Evolutionary conservation across 2,113 vertebrate species (phyloP), one percentile per base, ranked within the genome.

Genomic region (Rallus limicola): DNA sequence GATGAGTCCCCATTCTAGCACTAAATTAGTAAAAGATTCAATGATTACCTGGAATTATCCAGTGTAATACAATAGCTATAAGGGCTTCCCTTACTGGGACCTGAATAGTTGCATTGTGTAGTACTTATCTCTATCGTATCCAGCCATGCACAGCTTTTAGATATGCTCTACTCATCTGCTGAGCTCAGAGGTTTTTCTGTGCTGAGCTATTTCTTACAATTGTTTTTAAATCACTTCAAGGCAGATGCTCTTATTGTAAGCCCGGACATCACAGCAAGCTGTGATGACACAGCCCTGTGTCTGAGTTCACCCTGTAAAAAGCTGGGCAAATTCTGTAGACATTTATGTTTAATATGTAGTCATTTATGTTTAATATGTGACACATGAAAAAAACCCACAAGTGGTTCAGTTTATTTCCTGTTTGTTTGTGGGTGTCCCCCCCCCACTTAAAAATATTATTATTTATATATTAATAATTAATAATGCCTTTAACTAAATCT

Each of bases 261-360:
- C 42, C 25, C 0, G 0, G 24, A 46, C 16, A n/a, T 8, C 1
- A 0, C 58, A 40, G 13, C 42, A 65, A 67, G 65, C 29, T 46
- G n/a, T 11, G n/a, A 36, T 26, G 14, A 71, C 2, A 1, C 28
- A 34, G n/a, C n/a, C 29, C 9, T 38, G 20, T 53, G 36, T 26
- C 85, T 60, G 65, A 78, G 44, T 44, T 65, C 65, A 53, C 46
- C 20, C 46, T 24, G 12, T 33, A 62, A 74, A 74, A 13, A 42
- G 31, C 23, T 25, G n/a, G 62, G 19, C 12, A 63, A 36, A 44
- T 48, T 69, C 34, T 69, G 18, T 12, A 29, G 19, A 20, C 3
- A 1, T 48, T 71, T 71, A 46, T 33, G 18, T 62, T 58, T 63
- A 33, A 38, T 38, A 38, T 28, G 16, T 16, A n/a, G n/a, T n/a